Evolutionary conservation across 1,140 invertebrate species (phyloP).

Genomic region (Rhopalosiphum maidis): DNA sequence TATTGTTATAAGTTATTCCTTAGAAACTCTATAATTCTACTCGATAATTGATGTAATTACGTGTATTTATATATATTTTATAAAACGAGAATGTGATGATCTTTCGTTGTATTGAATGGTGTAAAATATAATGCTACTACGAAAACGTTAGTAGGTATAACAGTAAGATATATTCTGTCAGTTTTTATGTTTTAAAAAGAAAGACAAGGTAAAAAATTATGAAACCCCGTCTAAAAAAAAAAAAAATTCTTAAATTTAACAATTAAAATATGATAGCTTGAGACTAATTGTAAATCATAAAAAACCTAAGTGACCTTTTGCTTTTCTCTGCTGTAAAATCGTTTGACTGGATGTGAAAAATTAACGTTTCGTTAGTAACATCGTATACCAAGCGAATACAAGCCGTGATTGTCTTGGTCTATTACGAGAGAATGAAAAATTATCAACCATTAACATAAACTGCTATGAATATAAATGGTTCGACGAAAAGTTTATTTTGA

Average conservation of each 20-base stretch:
- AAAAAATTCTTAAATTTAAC: neutral
- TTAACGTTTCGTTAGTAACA: neutral
- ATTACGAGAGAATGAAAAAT: neutral
- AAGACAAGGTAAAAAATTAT: neutral
- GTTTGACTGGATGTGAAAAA: neutral
- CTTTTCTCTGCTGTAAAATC: neutral
- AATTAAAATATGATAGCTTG: neutral
- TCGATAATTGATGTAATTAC: neutral
- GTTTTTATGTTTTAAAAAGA: neutral
- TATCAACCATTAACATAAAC: neutral
- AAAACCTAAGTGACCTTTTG: neutral
- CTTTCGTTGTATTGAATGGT: neutral
- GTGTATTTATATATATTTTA: neutral
- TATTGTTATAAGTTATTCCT: too few relatives aligned
- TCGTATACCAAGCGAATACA: neutral
- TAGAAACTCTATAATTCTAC: neutral
- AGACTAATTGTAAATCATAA: neutral
- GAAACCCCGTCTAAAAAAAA: neutral
- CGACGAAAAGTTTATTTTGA: neutral
- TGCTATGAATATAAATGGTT: neutral
- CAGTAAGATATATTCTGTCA: neutral
- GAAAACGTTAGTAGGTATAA: neutral
- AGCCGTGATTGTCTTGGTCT: neutral
- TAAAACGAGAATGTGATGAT: neutral
- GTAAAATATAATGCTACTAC: neutral